phyloP scores from a whole-genome alignment of 2,888 invertebrate genomes.

The Phorcus lineatus region DNA sequence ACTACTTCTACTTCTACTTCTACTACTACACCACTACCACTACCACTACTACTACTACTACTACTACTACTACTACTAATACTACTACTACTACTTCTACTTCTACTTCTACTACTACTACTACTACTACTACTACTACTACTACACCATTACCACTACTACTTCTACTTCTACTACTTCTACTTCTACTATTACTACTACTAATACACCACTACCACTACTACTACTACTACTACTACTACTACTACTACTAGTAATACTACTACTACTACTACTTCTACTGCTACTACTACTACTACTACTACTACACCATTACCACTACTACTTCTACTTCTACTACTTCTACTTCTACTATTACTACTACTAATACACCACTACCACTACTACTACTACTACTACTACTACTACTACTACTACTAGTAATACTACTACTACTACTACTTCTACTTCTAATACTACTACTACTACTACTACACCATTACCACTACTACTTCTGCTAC shows the following conservation, averaged over 20 bases:
- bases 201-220: too few species aligned
- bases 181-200: too few species aligned
- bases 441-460: neutral
- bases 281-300: too few species aligned
- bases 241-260: too few species aligned
- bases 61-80: neutral
- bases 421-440: neutral
- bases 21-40: too few species aligned
- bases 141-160: too few species aligned
- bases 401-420: neutral
- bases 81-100: conserved; percentile 5
- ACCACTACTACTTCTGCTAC: too few species aligned
- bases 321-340: neutral
- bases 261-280: too few species aligned
- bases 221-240: too few species aligned
- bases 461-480: neutral
- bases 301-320: neutral
- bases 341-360: too few species aligned
- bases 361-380: neutral
- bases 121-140: neutral
- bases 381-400: neutral
- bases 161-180: too few species aligned
- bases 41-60: neutral
- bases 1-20: neutral
- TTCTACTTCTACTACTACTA: neutral